Percentiles rank a stretch among this genome's conserved stretches.
Conservation (phyloP, 2,888 invertebrate genomes). For the Brassicogethes aeneus region DNA sequence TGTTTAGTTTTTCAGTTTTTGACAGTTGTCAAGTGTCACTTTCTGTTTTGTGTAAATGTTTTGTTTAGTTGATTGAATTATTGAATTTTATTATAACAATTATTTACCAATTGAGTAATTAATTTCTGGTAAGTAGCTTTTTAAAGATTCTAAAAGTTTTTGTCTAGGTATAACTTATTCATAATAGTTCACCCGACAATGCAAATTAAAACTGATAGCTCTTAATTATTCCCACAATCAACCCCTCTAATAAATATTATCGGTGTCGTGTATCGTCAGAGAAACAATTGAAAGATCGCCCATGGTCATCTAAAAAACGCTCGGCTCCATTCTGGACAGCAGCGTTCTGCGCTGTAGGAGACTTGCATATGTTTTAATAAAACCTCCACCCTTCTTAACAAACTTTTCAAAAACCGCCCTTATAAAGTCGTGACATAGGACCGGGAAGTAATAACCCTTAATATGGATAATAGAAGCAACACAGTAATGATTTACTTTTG, state of each 20-base stretch:
- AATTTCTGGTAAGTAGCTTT: too few species aligned
- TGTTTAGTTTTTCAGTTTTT: too few species aligned
- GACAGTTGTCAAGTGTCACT: too few species aligned
- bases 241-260: not conserved
- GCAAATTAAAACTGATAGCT: too few species aligned
- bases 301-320: not conserved
- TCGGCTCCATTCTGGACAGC: too few species aligned
- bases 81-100: too few species aligned
- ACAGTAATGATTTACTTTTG: conserved; percentile 41
- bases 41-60: too few species aligned
- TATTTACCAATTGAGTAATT: too few species aligned
- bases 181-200: too few species aligned
- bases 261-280: not conserved
- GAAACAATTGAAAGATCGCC: not conserved
- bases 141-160: too few species aligned
- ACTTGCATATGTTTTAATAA: not conserved
- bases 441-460: conserved; percentile 14
- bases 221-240: not conserved
- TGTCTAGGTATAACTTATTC: too few species aligned
- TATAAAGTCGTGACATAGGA: not conserved
- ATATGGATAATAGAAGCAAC: conserved; percentile 36
- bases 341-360: not conserved
- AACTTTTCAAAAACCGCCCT: not conserved
- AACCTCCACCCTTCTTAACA: not conserved
- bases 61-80: too few species aligned